These are phyloP conservation scores for Chunga burmeisteri DNA, from an alignment of 2,113 vertebrate species.

Conservation along the genomic window DNA sequence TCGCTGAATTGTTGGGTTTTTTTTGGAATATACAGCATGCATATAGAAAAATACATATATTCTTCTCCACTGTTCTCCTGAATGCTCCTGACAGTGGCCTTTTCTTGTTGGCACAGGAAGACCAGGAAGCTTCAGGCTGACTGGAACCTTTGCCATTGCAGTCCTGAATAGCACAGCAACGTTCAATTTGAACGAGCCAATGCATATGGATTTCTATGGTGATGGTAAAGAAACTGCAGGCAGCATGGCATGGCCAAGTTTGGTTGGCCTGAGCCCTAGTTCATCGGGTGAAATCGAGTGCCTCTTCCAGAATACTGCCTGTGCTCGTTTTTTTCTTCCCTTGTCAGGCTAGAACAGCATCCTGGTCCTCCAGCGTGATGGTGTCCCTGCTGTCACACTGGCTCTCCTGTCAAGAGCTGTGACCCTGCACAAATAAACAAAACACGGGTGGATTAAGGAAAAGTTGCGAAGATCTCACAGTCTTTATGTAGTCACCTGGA, in stretches of 20 bases:
- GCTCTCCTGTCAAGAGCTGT: neutral
- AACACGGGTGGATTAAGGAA: neutral
- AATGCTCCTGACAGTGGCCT: neutral
- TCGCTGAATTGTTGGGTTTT: neutral
- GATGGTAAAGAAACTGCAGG: neutral
- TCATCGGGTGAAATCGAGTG: fast-evolving
- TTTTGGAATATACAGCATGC: neutral
- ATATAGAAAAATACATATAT: neutral
- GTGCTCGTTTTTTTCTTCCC: neutral
- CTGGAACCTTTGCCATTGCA: neutral
- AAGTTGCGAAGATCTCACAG: neutral
- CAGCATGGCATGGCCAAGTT: neutral
- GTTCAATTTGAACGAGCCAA: fast-evolving
- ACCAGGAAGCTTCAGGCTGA: neutral
- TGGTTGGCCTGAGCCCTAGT: neutral
- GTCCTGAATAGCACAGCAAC: neutral
- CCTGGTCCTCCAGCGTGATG: fast-evolving
- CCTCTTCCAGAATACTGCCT: neutral
- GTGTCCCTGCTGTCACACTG: fast-evolving
- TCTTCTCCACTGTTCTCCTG: neutral
- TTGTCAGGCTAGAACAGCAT: neutral
- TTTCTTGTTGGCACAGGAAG: neutral
- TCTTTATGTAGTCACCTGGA: neutral
- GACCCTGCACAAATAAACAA: neutral
- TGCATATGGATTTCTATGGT: neutral